phyloP scores from a whole-genome alignment of 1,140 invertebrate species.

The Zaprionus nigranus region DNA sequence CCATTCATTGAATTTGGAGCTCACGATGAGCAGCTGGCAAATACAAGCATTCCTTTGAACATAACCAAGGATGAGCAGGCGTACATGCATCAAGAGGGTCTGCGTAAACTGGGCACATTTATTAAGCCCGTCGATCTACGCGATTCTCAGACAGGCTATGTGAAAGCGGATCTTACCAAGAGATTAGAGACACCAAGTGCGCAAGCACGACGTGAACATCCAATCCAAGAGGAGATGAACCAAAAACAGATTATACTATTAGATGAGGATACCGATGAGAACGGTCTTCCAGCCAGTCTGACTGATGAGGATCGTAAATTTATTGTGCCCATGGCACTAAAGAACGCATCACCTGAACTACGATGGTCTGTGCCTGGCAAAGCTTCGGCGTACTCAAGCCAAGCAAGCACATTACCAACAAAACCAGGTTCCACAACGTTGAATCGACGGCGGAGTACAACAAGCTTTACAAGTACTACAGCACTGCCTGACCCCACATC shows the following conservation, averaged over 20 bases:
- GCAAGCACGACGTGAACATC: constrained; percentile 61
- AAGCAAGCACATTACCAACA: constrained; percentile 34
- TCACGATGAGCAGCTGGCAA: constrained; percentile 75
- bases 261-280: constrained; percentile 81
- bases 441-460: constrained; percentile 37
- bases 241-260: constrained; percentile 81
- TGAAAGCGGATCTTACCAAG: constrained; percentile 75
- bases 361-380: constrained; percentile 32
- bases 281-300: constrained; percentile 72
- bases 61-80: constrained; percentile 81
- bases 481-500: constrained; percentile 48
- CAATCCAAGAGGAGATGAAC: constrained; percentile 82
- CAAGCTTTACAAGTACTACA: constrained; percentile 45
- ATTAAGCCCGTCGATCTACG: constrained; percentile 81
- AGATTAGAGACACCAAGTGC: constrained; percentile 53
- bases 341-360: constrained; percentile 74
- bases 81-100: constrained; percentile 77
- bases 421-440: constrained; percentile 17
- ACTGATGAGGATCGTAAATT: constrained; percentile 81
- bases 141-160: constrained; percentile 75
- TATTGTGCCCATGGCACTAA: constrained; percentile 83
- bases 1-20: constrained; percentile 80
- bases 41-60: constrained; percentile 79
- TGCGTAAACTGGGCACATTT: constrained; percentile 78
- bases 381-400: constrained; percentile 16